Conservation (phyloP, 2,797 vertebrate genomes). For the Onychomys torridus region DNA sequence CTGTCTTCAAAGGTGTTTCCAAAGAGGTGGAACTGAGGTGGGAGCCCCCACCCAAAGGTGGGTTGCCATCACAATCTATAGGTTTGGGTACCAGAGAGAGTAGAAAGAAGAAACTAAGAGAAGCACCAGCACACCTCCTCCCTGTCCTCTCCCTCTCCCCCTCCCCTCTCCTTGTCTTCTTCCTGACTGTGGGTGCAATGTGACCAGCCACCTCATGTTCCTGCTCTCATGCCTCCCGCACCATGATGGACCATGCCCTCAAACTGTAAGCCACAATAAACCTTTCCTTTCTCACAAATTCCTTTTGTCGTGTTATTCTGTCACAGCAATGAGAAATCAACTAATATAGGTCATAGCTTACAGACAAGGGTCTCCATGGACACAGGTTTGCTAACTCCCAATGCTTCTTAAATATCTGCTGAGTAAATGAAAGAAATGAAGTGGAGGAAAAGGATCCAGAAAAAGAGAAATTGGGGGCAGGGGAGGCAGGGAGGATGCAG, state of each 20-base stretch:
- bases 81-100: background rate
- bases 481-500: background rate
- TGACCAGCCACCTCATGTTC: background rate
- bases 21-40: background rate
- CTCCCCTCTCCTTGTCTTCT: background rate
- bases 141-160: background rate
- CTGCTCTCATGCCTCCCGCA: background rate
- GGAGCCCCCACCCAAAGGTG: background rate
- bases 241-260: background rate
- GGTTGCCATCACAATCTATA: background rate
- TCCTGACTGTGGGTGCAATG: background rate
- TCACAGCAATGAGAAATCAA: background rate
- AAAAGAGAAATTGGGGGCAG: background rate
- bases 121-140: background rate
- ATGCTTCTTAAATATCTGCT: conserved; percentile 20
- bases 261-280: background rate
- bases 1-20: background rate
- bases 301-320: background rate
- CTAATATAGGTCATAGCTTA: background rate
- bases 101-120: background rate
- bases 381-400: conserved; percentile 1
- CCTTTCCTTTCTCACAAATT: background rate
- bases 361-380: background rate
- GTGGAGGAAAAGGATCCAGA: background rate
- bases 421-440: conserved; percentile 33